Percentiles rank a stretch among this genome's conserved stretches.
phyloP scores from a whole-genome alignment of 2,113 vertebrate species.

The Microtus ochrogaster region DNA sequence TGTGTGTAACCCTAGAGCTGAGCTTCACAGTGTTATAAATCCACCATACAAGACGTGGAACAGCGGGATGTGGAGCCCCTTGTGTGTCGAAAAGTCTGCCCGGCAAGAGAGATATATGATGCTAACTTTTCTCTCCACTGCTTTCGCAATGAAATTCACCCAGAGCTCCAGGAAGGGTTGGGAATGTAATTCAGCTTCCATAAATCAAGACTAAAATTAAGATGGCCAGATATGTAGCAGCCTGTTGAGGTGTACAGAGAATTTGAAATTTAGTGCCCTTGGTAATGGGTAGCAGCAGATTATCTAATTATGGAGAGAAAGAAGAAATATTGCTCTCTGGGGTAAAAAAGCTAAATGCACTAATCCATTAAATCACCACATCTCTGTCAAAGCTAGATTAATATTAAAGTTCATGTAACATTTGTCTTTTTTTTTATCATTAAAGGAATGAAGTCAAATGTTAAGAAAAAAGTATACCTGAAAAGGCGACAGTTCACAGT shows the following conservation, averaged over 20 bases:
- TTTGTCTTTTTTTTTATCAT: conserved; percentile 64
- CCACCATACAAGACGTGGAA: conserved; percentile 42
- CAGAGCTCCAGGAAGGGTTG: conserved; percentile 66
- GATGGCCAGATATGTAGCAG: conserved; percentile 74
- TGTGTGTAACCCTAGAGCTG: conserved; percentile 74
- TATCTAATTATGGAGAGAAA: conserved; percentile 81
- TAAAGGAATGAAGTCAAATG: conserved; percentile 61
- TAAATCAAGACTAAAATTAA: conserved; percentile 77
- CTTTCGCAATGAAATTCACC: conserved; percentile 78
- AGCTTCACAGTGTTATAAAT: conserved; percentile 73
- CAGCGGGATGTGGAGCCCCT: conserved; percentile 43
- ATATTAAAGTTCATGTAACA: conserved; percentile 79
- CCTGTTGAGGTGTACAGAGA: conserved; percentile 73
- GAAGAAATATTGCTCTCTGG: conserved; percentile 80
- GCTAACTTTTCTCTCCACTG: conserved; percentile 52
- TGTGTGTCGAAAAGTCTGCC: conserved; percentile 42
- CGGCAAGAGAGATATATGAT: conserved; percentile 65
- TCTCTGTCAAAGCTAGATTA: conserved; percentile 79
- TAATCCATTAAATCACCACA: conserved; percentile 78
- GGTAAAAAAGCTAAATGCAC: conserved; percentile 76
- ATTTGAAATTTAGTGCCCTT: conserved; percentile 72
- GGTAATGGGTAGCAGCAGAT: conserved; percentile 68
- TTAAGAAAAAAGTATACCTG: conserved; percentile 47
- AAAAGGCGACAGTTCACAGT: conserved; percentile 44
- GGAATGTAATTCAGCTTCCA: conserved; percentile 69